phyloP scores from a whole-genome alignment of 2,113 vertebrate genomes.

The Laticauda colubrina region DNA sequence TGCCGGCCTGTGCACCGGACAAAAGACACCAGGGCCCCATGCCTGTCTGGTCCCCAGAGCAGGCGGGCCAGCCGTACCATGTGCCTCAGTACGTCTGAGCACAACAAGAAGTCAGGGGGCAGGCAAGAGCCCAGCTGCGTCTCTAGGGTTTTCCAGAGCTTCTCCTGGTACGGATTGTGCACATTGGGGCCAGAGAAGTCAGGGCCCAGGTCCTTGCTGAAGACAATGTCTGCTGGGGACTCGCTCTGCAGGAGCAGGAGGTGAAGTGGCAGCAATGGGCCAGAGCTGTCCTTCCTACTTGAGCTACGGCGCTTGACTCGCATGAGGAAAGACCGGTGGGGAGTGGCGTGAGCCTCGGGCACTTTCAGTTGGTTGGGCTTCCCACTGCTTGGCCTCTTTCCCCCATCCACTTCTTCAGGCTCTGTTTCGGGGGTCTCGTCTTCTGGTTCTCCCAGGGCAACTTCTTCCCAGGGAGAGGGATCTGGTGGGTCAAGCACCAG shows the following conservation, averaged over 20 bases:
- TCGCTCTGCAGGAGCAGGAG: constrained; percentile 52
- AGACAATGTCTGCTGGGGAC: constrained; percentile 56
- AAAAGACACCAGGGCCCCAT: constrained; percentile 70
- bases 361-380: accelerated
- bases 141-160: constrained; percentile 54
- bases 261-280: constrained; percentile 30
- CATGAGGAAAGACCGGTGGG: too few species aligned
- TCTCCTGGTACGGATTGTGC: constrained; percentile 64
- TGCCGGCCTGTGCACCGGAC: constrained; percentile 72
- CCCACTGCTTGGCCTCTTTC: not conserved
- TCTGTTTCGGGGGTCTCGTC: not conserved
- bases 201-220: constrained; percentile 61
- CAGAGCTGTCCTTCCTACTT: constrained; percentile 2
- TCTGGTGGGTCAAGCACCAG: not conserved
- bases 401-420: not conserved
- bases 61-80: constrained; percentile 73
- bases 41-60: constrained; percentile 72
- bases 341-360: not conserved
- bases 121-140: constrained; percentile 56
- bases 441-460: not conserved
- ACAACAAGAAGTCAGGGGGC: constrained; percentile 48
- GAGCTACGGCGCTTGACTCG: not conserved
- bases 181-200: not conserved
- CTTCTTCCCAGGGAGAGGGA: accelerated
- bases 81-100: constrained; percentile 68